Conservation (phyloP, 2,888 invertebrate species). For the Allygus modestus region DNA sequence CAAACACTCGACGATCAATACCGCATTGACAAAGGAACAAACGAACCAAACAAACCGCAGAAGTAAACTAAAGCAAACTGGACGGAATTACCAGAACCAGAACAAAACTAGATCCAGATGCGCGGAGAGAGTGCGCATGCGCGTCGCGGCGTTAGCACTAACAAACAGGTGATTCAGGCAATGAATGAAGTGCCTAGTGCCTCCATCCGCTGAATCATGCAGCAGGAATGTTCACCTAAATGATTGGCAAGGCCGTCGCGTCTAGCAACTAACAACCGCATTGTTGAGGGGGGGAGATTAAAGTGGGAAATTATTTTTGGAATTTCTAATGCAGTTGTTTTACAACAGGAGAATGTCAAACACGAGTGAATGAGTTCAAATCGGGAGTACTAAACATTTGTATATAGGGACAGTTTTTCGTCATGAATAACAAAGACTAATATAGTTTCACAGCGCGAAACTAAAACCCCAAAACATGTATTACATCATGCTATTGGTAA, state of each 20-base stretch:
- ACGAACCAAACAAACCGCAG: neutral
- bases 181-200: constrained; percentile 47
- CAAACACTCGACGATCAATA: neutral
- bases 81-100: constrained; percentile 12
- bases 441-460: too few relatives aligned
- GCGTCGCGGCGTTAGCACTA: neutral
- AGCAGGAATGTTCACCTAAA: constrained; percentile 20
- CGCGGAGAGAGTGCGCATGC: constrained; percentile 1
- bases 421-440: too few relatives aligned
- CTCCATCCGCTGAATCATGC: constrained; percentile 17
- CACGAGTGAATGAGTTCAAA: too few relatives aligned
- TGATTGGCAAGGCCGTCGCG: constrained; percentile 11
- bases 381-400: too few relatives aligned
- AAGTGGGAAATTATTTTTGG: too few relatives aligned
- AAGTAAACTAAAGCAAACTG: constrained; percentile 31
- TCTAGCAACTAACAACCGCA: neutral
- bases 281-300: neutral
- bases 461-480: too few relatives aligned
- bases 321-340: too few relatives aligned
- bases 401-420: too few relatives aligned
- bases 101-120: constrained; percentile 38
- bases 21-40: neutral
- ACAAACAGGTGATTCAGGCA: constrained; percentile 45
- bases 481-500: too few relatives aligned
- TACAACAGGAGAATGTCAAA: too few relatives aligned